Conservation (phyloP, 2,113 vertebrate genomes). For the Vidua chalybeata region DNA sequence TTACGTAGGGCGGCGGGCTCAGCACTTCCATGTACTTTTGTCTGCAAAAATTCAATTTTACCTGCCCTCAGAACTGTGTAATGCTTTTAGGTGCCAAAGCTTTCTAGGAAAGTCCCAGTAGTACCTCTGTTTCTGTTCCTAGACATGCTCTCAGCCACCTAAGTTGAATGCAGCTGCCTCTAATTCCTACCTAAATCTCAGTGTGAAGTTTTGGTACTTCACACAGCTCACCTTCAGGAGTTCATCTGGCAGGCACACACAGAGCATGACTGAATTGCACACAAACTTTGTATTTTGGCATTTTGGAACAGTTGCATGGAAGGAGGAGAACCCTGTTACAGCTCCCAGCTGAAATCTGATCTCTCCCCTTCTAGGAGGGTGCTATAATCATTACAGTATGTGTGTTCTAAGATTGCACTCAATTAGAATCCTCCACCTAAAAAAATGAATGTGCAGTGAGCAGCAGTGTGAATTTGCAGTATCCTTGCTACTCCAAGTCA, state of each 20-base stretch:
- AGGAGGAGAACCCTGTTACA: neutral
- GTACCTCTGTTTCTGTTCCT: neutral
- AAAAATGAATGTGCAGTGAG: neutral
- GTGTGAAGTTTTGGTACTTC: neutral
- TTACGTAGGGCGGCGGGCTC: rapidly evolving
- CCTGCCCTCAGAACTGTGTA: neutral
- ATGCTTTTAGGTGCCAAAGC: neutral
- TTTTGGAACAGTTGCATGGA: neutral
- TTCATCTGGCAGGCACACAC: neutral
- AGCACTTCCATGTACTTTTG: neutral
- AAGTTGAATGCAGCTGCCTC: neutral
- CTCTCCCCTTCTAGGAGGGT: neutral
- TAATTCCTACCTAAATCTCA: neutral
- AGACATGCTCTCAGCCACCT: neutral
- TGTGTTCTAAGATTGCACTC: neutral
- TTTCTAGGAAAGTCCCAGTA: neutral
- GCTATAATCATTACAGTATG: neutral
- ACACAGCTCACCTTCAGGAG: neutral
- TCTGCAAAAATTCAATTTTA: neutral
- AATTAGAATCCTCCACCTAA: neutral
- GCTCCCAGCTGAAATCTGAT: neutral
- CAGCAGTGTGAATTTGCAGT: neutral
- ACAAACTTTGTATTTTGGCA: neutral
- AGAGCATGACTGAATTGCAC: neutral
- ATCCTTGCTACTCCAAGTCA: neutral